Evolutionary conservation across 2,797 vertebrate species (phyloP).

Genomic region (Myoxocephalus aenaeus): DNA sequence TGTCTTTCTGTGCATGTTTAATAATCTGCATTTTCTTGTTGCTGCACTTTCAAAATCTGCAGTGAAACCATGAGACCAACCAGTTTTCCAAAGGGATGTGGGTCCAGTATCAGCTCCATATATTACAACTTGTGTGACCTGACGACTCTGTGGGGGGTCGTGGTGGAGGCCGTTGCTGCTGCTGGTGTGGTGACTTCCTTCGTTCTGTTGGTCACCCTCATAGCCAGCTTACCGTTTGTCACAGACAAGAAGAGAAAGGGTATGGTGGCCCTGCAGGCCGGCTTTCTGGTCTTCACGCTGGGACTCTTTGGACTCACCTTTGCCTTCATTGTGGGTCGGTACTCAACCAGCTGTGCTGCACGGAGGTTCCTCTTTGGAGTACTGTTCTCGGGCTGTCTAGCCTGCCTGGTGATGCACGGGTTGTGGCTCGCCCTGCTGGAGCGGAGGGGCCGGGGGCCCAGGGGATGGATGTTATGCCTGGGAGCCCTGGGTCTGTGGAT

Average conservation of each 20-base stretch:
- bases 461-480: constrained; percentile 84
- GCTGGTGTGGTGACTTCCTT: constrained; percentile 87
- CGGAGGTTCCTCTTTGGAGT: constrained; percentile 93
- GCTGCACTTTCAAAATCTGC: constrained; percentile 18
- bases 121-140: constrained; percentile 94
- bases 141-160: constrained; percentile 87
- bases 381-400: constrained; percentile 90
- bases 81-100: constrained; percentile 80
- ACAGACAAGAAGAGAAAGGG: constrained; percentile 88
- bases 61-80: constrained; percentile 58
- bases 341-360: constrained; percentile 88
- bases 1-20: not conserved
- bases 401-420: constrained; percentile 89
- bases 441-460: constrained; percentile 79
- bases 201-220: constrained; percentile 85
- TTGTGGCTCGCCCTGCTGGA: constrained; percentile 86
- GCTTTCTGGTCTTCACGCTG: constrained; percentile 88
- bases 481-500: constrained; percentile 87
- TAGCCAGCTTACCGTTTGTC: constrained; percentile 88
- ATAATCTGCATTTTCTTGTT: constrained; percentile 8
- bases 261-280: constrained; percentile 87
- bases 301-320: constrained; percentile 94
- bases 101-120: constrained; percentile 79
- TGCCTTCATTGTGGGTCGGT: constrained; percentile 87
- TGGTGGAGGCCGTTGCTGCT: constrained; percentile 87